phyloP scores from a whole-genome alignment of 2,113 vertebrate genomes.

The Brachypteracias leptosomus region DNA sequence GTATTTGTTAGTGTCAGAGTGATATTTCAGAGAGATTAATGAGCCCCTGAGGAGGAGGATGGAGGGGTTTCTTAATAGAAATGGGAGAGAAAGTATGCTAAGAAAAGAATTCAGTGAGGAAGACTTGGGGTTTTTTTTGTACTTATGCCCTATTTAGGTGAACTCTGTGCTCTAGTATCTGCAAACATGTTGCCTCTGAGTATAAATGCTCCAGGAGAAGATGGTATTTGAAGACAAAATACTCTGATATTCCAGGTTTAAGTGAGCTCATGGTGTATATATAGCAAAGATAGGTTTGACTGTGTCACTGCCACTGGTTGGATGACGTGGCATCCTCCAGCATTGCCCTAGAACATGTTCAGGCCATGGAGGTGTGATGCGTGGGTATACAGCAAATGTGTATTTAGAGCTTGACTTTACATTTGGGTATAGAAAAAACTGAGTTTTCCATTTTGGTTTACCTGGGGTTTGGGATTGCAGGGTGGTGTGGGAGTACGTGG shows the following conservation, averaged over 20 bases:
- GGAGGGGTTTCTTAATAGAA: neutral
- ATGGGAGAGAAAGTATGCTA: neutral
- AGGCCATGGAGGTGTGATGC: conserved; percentile 15
- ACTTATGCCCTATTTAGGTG: neutral
- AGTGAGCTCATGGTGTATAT: conserved; percentile 31
- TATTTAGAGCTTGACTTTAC: conserved; percentile 25
- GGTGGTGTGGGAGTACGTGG: conserved; percentile 40
- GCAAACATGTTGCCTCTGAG: neutral
- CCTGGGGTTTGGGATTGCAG: conserved; percentile 19
- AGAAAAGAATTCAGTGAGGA: neutral
- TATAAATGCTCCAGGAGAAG: neutral
- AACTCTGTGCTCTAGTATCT: neutral
- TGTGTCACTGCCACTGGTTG: neutral
- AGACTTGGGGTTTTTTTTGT: neutral
- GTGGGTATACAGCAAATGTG: neutral
- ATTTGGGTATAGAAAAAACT: neutral
- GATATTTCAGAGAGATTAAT: neutral
- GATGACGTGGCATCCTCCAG: neutral
- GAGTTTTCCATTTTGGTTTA: conserved; percentile 36
- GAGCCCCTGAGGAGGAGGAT: neutral
- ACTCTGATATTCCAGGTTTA: neutral
- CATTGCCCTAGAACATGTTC: conserved; percentile 10
- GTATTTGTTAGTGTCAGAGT: neutral
- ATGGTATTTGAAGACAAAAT: conserved; percentile 24
- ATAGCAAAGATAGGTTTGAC: neutral